Base-by-base conservation (phyloP, 2,888 invertebrate genomes). In the Plemyria rubiginata region DNA sequence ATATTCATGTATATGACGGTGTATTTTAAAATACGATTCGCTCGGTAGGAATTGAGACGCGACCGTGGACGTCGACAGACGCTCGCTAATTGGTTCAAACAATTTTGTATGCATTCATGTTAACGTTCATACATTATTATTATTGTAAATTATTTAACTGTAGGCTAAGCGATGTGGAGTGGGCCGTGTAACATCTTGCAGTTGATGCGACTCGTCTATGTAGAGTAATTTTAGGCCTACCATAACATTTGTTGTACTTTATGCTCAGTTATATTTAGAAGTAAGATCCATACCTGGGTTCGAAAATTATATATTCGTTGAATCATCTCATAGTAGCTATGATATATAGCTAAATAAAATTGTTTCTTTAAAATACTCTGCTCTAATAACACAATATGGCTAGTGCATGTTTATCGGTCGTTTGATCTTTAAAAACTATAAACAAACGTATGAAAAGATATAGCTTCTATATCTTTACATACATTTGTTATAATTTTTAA, bases 261-360 rank as follows among this genome's bases (percentile, higher is more conserved):
- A 84, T 88, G 90, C 91, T 91, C 91, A 90, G 90, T 90, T 90
- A 80, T 90, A 85, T 86, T 84, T 88, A 89, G 88, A 84, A 74
- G 78, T 85, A 83, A 82, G 78, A 74, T 56, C 32, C 56, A 41
- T 51, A 32, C 49, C 38, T 54, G 38, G 50, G 45, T 57, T 54
- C 40, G 38, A 50, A 43, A 48, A 29, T n/a, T n/a, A n/a, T n/a
- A n/a, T 60, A 49, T 60, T 60, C 48, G 40, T 58, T 59, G 32
- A 13, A 55, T 22, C 28, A 54, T 28, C 28, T 49, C 22, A 28
- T 29, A 38, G 57, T 32, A 51, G 51, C 51, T 58, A 51, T 48
- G 29, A 41, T 46, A 36, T 32, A 29, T 11, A 28, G 29, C 12
- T 9, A 43, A 53, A 29, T 2, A 22, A 28, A 16, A 15, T 40